Evolutionary conservation across 1,140 invertebrate genomes (phyloP).

Genomic region (Drosophila quadrilineata): DNA sequence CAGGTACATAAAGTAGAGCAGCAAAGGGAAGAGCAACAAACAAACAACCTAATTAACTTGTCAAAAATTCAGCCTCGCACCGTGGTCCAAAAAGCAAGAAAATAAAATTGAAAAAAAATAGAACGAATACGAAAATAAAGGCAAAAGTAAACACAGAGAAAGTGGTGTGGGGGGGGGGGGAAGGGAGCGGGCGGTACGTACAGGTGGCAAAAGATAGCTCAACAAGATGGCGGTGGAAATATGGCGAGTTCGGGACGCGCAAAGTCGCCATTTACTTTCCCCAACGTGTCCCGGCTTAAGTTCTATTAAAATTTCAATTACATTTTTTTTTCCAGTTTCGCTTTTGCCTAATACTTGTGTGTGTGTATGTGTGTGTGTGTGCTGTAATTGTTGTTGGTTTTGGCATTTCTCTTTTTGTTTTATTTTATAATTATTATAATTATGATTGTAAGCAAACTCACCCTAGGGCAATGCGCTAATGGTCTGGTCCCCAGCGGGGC

Average conservation of each 20-base stretch:
- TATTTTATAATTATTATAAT: constrained; percentile 71
- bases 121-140: constrained; percentile 32
- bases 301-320: constrained; percentile 74
- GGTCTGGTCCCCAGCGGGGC: background rate
- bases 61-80: constrained; percentile 58
- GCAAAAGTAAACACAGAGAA: constrained; percentile 31
- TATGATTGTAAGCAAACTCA: constrained; percentile 48
- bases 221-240: no score
- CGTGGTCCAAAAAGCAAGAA: no score
- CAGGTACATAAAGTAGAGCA: constrained; percentile 1
- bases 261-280: constrained; percentile 28
- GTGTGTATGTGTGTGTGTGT: no score
- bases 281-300: constrained; percentile 53
- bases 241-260: no score
- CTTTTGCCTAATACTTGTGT: constrained; percentile 22
- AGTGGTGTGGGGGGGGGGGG: background rate
- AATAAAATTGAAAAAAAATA: no score
- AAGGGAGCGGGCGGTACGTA: background rate
- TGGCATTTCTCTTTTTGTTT: no score
- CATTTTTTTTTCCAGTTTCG: constrained; percentile 36
- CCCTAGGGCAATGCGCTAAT: constrained; percentile 20
- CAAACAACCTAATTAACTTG: constrained; percentile 70
- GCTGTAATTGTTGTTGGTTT: constrained; percentile 39
- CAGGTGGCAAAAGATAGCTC: no score
- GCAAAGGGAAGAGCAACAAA: constrained; percentile 17